Evolutionary conservation across 1,140 invertebrate genomes (phyloP).

Genomic region (Leptinotarsa texana): DNA sequence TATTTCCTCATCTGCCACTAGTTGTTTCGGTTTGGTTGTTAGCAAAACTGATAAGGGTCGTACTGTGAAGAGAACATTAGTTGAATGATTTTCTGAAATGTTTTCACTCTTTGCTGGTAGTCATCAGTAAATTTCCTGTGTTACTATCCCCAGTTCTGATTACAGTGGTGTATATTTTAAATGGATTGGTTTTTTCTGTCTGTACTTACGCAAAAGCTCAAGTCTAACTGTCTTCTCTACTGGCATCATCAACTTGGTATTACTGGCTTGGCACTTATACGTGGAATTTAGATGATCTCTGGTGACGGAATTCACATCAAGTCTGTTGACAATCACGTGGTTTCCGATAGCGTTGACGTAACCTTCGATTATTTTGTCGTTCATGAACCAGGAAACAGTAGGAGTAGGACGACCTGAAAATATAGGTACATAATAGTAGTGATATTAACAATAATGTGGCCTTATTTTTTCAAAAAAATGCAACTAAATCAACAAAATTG

Average conservation of each 20-base stretch:
- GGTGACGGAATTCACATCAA: slow-evolving; percentile 71
- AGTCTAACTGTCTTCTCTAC: slow-evolving; percentile 76
- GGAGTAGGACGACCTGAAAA: slow-evolving; percentile 78
- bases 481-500: too few relatives aligned
- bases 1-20: slow-evolving; percentile 78
- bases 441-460: too few relatives aligned
- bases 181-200: too few relatives aligned
- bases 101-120: too few relatives aligned
- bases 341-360: slow-evolving; percentile 65
- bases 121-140: too few relatives aligned
- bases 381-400: slow-evolving; percentile 76
- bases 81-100: too few relatives aligned
- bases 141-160: too few relatives aligned
- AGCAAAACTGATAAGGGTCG: slow-evolving; percentile 76
- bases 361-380: slow-evolving; percentile 64
- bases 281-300: slow-evolving; percentile 79
- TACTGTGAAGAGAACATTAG: slow-evolving; percentile 60
- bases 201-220: slow-evolving; percentile 76
- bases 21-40: slow-evolving; percentile 69
- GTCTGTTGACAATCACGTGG: slow-evolving; percentile 77
- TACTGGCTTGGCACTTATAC: slow-evolving; percentile 83
- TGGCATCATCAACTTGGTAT: slow-evolving; percentile 81
- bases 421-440: neutral
- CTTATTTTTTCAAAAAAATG: too few relatives aligned
- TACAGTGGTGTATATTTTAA: too few relatives aligned